Base-by-base conservation (phyloP, 2,888 invertebrate genomes). In the Drosophila tanythrix region DNA sequence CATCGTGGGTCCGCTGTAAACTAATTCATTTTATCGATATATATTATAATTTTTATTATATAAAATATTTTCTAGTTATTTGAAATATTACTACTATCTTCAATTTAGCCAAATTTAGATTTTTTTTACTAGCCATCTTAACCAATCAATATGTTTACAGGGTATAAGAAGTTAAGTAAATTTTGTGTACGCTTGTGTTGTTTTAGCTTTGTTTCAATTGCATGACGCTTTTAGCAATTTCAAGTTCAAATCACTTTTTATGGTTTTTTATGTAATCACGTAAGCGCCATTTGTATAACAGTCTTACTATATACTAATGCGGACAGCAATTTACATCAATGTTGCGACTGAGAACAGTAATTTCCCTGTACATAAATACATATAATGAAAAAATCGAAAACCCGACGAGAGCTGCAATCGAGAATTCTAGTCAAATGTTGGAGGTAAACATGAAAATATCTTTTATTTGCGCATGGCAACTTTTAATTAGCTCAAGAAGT, bases 211-310 rank as follows among this genome's bases (percentile, higher is more conserved):
- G 60, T 62, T 70, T 84, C 57, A 76, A 76, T 83, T 83, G 79
- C 82, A 83, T 81, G 88, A 74, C 78, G 82, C 78, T 88, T 82
- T 69, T 59, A 68, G 62, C 73, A 65, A 66, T 76, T 88, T 88
- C 81, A 83, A 86, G 88, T 83, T 81, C 81, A 88, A 86, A 83
- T 86, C 65, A 65, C 57, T 83, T 85, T 85, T 83, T 70, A 78
- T 76, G 68, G 70, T 60, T 74, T 74, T 81, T 83, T 74, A 83
- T 88, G 81, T 76, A 85, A 85, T 76, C 87, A 85, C 88, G 88
- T 88, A 86, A 88, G 58, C 53, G 67, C 51, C 56, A 78, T 80
- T 82, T 79, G 74, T 55, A 53, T 46, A 57, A 65, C 53, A 69
- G 48, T 67, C 58, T n/a, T 27, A 13, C 27, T 36, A 36, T 27